Conservation (phyloP, 2,888 invertebrate genomes). For the Ceraclea dissimilis region DNA sequence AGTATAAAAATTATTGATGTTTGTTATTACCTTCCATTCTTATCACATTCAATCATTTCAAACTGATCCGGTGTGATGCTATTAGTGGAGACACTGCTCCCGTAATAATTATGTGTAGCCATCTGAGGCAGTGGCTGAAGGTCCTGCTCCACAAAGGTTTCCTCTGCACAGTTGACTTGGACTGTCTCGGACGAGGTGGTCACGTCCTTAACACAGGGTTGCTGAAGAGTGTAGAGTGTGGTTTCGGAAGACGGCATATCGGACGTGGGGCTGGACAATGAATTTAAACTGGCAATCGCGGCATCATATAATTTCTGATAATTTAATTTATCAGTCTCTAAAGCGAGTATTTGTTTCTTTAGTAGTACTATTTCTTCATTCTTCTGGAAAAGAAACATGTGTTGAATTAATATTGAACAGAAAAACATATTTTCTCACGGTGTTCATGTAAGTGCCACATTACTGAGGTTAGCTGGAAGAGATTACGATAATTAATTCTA, state of each 20-base stretch:
- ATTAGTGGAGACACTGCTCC: constrained; percentile 44
- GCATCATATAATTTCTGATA: constrained; percentile 49
- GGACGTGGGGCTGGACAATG: constrained; percentile 40
- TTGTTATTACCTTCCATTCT: too few species aligned
- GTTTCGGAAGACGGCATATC: constrained; percentile 30
- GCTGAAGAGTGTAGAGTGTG: constrained; percentile 21
- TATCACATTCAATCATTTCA: constrained; percentile 53
- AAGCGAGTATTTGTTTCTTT: constrained; percentile 45
- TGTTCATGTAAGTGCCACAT: too few species aligned
- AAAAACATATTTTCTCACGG: too few species aligned
- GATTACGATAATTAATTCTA: too few species aligned
- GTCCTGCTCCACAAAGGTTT: constrained; percentile 13
- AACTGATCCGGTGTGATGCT: constrained; percentile 56
- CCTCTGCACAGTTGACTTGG: constrained; percentile 8
- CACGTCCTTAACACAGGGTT: constrained; percentile 11
- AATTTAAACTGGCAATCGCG: constrained; percentile 44
- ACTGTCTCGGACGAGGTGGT: constrained; percentile 10
- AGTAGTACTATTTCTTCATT: constrained; percentile 49
- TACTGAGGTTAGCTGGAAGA: too few species aligned
- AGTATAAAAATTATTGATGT: too few species aligned
- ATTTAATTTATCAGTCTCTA: constrained; percentile 52
- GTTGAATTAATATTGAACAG: too few species aligned
- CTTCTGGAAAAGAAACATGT: constrained; percentile 30
- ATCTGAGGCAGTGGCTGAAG: constrained; percentile 38
- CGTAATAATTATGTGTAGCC: constrained; percentile 45